Percentiles rank a stretch among this genome's conserved stretches.
These are phyloP conservation scores for Lepidurus arcticus DNA, from an alignment of 1,140 invertebrate genomes.

Conservation along the genomic window DNA sequence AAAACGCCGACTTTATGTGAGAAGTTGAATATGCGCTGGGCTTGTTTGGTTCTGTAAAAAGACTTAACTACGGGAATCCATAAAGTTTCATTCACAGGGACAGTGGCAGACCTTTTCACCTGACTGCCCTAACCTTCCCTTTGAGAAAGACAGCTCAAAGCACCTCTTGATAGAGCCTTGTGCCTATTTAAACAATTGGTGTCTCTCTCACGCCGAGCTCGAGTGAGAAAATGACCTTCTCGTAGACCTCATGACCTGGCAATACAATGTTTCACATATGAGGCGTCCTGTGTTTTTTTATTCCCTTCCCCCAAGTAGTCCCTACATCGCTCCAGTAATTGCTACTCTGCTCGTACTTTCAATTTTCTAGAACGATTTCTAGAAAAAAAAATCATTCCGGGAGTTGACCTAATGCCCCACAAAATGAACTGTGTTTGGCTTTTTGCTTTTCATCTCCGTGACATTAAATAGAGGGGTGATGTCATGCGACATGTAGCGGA, in stretches of 20 bases:
- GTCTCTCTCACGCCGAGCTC: conserved; percentile 9
- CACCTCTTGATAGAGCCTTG: neutral
- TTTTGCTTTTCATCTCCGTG: neutral
- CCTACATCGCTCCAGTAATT: too few relatives aligned
- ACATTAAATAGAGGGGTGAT: neutral
- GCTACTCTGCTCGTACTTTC: too few relatives aligned
- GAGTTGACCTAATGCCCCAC: neutral
- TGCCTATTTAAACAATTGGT: conserved; percentile 16
- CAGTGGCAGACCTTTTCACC: conserved; percentile 20
- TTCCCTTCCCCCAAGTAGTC: neutral
- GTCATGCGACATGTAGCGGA: neutral
- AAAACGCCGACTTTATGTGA: neutral
- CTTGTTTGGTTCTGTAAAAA: neutral
- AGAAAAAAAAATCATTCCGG: neutral
- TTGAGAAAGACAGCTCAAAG: conserved; percentile 8
- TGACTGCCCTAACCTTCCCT: conserved; percentile 10
- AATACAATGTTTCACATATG: neutral
- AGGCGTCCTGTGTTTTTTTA: neutral
- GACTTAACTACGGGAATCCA: neutral
- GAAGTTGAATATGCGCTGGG: neutral
- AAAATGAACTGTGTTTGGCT: neutral
- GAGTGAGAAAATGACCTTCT: neutral
- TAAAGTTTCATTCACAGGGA: neutral
- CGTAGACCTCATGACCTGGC: neutral
- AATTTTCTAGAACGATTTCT: too few relatives aligned